Evolutionary conservation across 2,888 invertebrate species (phyloP), one percentile per base, ranked within the genome.

Genomic region (Hirtodrosophila duncani): DNA sequence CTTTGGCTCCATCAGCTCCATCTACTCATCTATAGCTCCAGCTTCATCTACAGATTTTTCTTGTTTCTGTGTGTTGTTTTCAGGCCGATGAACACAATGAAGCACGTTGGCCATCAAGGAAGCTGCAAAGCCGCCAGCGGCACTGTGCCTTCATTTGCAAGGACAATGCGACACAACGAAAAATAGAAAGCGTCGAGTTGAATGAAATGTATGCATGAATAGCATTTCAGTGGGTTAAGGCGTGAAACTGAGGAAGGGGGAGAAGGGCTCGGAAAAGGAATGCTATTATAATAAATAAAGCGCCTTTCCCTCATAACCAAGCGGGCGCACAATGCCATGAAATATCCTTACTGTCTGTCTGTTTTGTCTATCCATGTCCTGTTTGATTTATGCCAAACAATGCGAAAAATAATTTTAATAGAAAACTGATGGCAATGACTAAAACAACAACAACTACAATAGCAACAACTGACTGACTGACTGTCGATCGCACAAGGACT

Each of bases 221-320:
- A n/a, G n/a, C n/a, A n/a, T n/a, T n/a, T n/a, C n/a, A n/a, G n/a
- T n/a, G 56, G 56, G 45, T 24, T 55, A 48, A 41, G 57, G 56
- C 37, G 45, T 56, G 44, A 21, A 27, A 31, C 45, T 27, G 26
- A 36, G 41, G 29, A 37, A 51, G 46, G 33, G 17, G 30, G 11
- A 26, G 23, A 44, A 33, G 33, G 57, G 31, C 46, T 38, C 34
- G 21, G 11, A 8, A 9, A 23, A 57, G 80, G 72, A 79, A 74
- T 75, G 66, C 72, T 56, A 74, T 74, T 74, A 74, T 79, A 67
- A 79, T 74, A 74, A 74, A 79, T 79, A 79, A 77, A 75, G 72
- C 71, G 77, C 60, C 72, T 79, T 79, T 74, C 72, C 75, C 80
- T 74, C 80, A 74, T 68, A 79, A 71, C 71, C 58, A n/a, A n/a